Base-by-base conservation (phyloP, 2,113 vertebrate genomes). In the Eretmochelys imbricata region DNA sequence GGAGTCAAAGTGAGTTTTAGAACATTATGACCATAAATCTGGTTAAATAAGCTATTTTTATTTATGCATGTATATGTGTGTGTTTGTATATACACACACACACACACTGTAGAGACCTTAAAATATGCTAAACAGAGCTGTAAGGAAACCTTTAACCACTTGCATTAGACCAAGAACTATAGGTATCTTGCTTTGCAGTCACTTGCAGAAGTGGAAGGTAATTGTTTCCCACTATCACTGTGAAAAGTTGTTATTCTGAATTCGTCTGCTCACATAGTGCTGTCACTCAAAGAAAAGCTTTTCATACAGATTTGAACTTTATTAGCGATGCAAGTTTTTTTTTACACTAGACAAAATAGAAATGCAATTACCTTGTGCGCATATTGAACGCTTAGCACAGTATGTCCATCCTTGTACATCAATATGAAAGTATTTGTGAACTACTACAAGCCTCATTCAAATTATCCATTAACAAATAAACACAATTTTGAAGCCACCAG, bases 171-270 rank as follows among this genome's bases (percentile, higher is more conserved):
- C 72, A 81, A 48, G 50, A 54, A 62, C 49, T 55, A 49, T 53
- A n/a, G 81, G 55, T 88, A 89, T 78, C 46, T 78, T 89, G 91
- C 91, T 82, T 88, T 89, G 76, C 81, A 95, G 78, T 20, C 91
- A 80, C 86, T 95, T 89, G 91, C 48, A 85, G 75, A 87, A 85
- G 87, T 94, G 94, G 91, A 92, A 82, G 82, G 89, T 54, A 57
- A 85, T 79, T 10, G 89, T 93, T 95, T 10, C 20, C 49, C 54
- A 1, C 6, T 82, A 27, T 5, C 85, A 4, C 17, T 10, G 82
- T 25, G 13, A 57, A 87, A 78, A 87, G 35, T 19, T 82, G 48
- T 10, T 72, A 38, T 38, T 76, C 76, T 55, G 24, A 48, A 38
- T 2, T 78, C 29, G 5, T 16, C 79, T 31, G 91, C 2, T 12